These are phyloP conservation scores for Cryptus viduatorius DNA, from an alignment of 2,888 invertebrate genomes.

Conservation along the genomic window DNA sequence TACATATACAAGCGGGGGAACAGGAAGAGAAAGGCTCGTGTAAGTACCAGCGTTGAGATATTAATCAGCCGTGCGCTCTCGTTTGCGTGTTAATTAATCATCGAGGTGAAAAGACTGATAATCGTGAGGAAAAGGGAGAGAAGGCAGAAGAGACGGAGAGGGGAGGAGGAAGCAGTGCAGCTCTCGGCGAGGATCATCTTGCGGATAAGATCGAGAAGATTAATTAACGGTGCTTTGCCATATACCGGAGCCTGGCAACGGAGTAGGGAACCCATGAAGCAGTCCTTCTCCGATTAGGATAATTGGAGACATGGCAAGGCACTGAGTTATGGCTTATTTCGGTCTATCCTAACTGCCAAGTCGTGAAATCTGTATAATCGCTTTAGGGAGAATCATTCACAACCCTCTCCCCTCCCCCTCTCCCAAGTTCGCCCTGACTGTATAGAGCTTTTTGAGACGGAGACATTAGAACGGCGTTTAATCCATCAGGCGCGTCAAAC, in stretches of 20 bases:
- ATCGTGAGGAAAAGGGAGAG: conserved; percentile 68
- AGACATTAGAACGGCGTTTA: conserved; percentile 19
- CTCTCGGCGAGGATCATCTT: conserved; percentile 70
- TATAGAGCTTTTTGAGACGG: neutral
- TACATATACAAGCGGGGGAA: neutral
- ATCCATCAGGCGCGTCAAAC: conserved; percentile 33
- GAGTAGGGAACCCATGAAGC: neutral
- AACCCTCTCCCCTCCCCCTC: neutral
- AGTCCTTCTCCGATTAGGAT: conserved; percentile 62
- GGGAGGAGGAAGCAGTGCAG: conserved; percentile 59
- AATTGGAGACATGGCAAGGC: conserved; percentile 50
- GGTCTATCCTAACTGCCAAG: conserved; percentile 57
- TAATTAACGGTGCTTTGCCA: conserved; percentile 60
- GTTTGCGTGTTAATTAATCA: conserved; percentile 74
- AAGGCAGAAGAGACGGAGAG: neutral
- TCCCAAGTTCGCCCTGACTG: conserved; percentile 5
- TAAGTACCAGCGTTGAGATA: conserved; percentile 40
- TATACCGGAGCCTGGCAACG: conserved; percentile 28
- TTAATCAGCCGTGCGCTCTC: conserved; percentile 45
- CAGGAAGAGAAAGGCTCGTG: neutral
- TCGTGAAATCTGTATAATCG: conserved; percentile 48
- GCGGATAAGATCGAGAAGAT: conserved; percentile 65
- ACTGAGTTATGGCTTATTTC: conserved; percentile 65
- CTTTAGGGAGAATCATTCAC: conserved; percentile 40
- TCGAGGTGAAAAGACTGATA: conserved; percentile 70